Evolutionary conservation across 2,113 vertebrate species (phyloP).

Genomic region (Trochalopteron elliotii): DNA sequence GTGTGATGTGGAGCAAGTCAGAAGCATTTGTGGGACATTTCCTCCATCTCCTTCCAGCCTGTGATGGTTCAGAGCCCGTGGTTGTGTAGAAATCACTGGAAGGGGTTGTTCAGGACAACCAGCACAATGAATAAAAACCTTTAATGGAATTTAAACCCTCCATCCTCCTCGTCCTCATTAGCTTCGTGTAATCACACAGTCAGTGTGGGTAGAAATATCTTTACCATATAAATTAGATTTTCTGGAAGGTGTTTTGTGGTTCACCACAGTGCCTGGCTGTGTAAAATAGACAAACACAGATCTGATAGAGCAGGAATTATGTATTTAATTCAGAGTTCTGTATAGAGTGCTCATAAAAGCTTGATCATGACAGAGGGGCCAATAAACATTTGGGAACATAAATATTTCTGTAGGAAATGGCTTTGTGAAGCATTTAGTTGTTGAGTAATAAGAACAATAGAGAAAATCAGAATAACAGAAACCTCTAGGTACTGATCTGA

Average conservation of each 20-base stretch:
- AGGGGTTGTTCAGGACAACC: not conserved
- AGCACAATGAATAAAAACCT: not conserved
- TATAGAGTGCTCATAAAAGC: constrained; percentile 68
- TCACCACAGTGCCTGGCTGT: not conserved
- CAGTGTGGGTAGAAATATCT: constrained; percentile 18
- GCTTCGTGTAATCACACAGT: not conserved
- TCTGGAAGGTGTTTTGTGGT: not conserved
- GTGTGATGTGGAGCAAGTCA: not conserved
- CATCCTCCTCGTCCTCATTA: not conserved
- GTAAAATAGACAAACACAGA: constrained; percentile 45
- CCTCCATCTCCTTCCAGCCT: not conserved
- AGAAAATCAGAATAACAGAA: constrained; percentile 38
- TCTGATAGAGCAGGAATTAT: constrained; percentile 50
- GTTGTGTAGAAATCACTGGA: not conserved
- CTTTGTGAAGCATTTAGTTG: constrained; percentile 69
- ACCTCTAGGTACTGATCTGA: constrained; percentile 55
- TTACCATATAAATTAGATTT: not conserved
- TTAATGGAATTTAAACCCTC: not conserved
- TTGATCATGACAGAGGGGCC: constrained; percentile 66
- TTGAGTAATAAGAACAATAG: constrained; percentile 63
- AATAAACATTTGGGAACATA: constrained; percentile 69
- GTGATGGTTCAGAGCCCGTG: not conserved
- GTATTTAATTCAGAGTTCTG: constrained; percentile 67
- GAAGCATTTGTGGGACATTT: not conserved
- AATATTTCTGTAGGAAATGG: constrained; percentile 70